Base-by-base conservation (phyloP, 23 tunicate genomes). In the Halocynthia roretzi region DNA sequence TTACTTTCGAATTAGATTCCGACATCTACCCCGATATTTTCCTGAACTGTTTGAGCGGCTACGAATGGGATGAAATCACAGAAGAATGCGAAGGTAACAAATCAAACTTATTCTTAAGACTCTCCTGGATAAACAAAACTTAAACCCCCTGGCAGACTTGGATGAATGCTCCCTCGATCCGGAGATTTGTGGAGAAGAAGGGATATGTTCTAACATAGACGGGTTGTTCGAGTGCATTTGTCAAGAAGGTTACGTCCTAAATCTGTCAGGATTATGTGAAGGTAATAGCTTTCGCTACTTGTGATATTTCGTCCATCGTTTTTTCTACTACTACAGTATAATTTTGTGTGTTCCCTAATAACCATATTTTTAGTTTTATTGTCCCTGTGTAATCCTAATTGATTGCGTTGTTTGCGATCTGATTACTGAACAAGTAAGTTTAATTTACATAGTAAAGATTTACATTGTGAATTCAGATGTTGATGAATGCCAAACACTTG, bases 171-270 rank as follows among this genome's bases (percentile, higher is more conserved):
- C 17, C 53, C 68, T 71, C 68, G 80, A 80, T 48, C 64, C 75
- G 7, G 84, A 73, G 68, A 84, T 85, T 31, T 90, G 90, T 52
- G 96, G 96, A 22, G 90, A 70, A 15, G 96, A 87, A n/a, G 85
- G 90, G 7, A 44, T n/a, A 15, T 90, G 96, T 70, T 50, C 62
- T 51, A 90, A 90, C 48, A 19, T 75, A 8, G 82, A 85, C 50
- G 96, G 96, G 60, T 53, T 80, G 31, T 90, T 85, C 83, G 83
- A 70, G 71, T 90, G 96, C 64, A 70, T 81, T 19, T 90, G 96
- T 56, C 68, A 81, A 7, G 60, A 85, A 17, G 96, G 96, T 6
- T 90, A 67, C 64, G 49, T 76, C 7, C n/a, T 73, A n/a, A 76
- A 88, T 9, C 74, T 51, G 40, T 52, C 44, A 31, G 96, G 90